Evolutionary conservation across 2,113 vertebrate genomes (phyloP).

Genomic region (Paraplagusia blochii): DNA sequence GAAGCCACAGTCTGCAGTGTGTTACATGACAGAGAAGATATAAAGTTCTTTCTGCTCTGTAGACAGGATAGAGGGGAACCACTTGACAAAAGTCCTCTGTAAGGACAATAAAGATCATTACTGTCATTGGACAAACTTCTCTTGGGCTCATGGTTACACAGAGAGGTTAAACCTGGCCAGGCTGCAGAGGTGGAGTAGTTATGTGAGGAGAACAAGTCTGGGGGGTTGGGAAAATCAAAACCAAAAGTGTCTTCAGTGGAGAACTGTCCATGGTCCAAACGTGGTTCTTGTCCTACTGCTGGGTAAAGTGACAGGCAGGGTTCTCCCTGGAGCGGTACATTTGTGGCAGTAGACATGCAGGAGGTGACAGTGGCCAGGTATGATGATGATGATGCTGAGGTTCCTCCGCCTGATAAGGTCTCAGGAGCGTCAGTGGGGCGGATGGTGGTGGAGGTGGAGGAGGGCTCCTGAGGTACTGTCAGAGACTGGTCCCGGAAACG

Average conservation of each 20-base stretch:
- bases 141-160: constrained; percentile 22
- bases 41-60: constrained; percentile 10
- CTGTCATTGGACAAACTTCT: constrained; percentile 15
- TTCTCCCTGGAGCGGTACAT: constrained; percentile 39
- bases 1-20: constrained; percentile 53
- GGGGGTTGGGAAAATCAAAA: constrained; percentile 38
- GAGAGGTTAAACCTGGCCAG: constrained; percentile 20
- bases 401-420: constrained; percentile 29
- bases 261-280: constrained; percentile 7
- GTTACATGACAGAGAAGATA: constrained; percentile 14
- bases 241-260: constrained; percentile 8
- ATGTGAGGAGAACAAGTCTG: constrained; percentile 31
- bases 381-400: constrained; percentile 47
- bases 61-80: constrained; percentile 24
- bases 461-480: constrained; percentile 83
- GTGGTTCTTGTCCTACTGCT: constrained; percentile 19
- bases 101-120: constrained; percentile 15
- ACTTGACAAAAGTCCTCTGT: constrained; percentile 37
- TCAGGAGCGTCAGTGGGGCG: constrained; percentile 40
- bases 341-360: constrained; percentile 43
- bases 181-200: constrained; percentile 3
- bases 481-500: constrained; percentile 92
- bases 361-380: constrained; percentile 58
- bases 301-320: constrained; percentile 4
- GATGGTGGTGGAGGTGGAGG: constrained; percentile 58